These are phyloP conservation scores for Cactoblastis cactorum DNA, from an alignment of 2,888 invertebrate species.

Conservation along the genomic window DNA sequence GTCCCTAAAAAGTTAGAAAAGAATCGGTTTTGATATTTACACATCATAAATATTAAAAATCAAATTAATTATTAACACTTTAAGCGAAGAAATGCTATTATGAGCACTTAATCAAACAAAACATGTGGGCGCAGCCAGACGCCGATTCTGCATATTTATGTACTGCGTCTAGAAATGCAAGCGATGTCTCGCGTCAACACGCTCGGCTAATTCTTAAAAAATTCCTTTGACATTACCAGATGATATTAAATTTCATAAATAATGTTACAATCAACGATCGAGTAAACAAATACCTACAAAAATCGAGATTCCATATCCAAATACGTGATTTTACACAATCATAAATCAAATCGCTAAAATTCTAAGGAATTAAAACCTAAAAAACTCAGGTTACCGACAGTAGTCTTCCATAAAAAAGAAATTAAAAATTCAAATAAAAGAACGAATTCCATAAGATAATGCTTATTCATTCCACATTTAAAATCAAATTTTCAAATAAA, in stretches of 20 bases:
- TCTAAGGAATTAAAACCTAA: conserved; percentile 50
- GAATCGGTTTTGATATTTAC: no score
- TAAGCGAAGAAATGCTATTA: neutral
- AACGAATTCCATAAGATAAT: conserved; percentile 76
- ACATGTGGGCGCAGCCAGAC: conserved; percentile 45
- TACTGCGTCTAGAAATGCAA: conserved; percentile 35
- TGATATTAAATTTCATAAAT: conserved; percentile 49
- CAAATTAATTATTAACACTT: neutral
- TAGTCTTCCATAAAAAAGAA: conserved; percentile 69
- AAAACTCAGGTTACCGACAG: conserved; percentile 50
- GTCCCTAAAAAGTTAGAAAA: no score
- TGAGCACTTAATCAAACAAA: conserved; percentile 14
- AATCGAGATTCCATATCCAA: neutral
- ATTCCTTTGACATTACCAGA: conserved; percentile 41
- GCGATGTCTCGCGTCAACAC: conserved; percentile 53
- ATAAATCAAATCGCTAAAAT: conserved; percentile 64
- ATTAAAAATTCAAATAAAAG: conserved; percentile 77
- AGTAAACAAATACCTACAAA: conserved; percentile 2
- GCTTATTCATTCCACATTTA: conserved; percentile 80
- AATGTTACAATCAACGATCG: conserved; percentile 24
- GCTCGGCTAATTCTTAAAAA: conserved; percentile 51
- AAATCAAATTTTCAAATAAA: conserved; percentile 79
- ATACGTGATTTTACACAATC: neutral
- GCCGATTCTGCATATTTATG: conserved; percentile 42
- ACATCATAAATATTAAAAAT: no score